Base-by-base conservation (phyloP, 2,797 vertebrate species). In the Brachyalestes nurse region DNA sequence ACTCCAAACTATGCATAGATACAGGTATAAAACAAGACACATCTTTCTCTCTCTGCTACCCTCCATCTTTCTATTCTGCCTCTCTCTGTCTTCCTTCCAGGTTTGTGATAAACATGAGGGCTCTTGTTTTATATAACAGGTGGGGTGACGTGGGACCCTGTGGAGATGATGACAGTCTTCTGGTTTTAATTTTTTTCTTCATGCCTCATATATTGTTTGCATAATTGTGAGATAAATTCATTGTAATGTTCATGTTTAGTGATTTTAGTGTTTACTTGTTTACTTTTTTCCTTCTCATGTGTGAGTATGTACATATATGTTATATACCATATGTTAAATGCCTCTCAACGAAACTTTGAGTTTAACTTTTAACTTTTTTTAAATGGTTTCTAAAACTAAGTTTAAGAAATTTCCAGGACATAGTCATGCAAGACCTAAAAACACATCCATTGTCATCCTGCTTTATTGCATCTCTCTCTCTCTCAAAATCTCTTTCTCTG, bases 11-110 rank as follows among this genome's bases (percentile, higher is more conserved):
- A 88, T 23, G 1, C 80, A 76, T 19, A 88, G 65, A 55, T 53
- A 83, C 47, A 81, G 49, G 12, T 57, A 58, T 66, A 53, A 49
- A 79, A 71, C 42, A n/a, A 75, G 2, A 69, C 58, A 65, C 89
- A 92, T 92, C 58, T 69, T 67, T 84, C 28, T 57, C 45, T 21
- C 17, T 79, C 25, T 2, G 71, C 82, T 25, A 81, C 4, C 21
- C 28, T 47, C 23, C 8, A 60, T 49, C 61, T 69, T 55, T 66
- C 75, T 55, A 51, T 72, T 64, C 19, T 21, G 38, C 17, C 69
- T 72, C 8, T 57, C 47, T 7, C 25, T 42, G 49, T 13, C 69
- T 23, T 7, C 47, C 25, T 60, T 7, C 21, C 40, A 25, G 60
- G 16, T 47, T 13, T 71, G 12, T 81, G 69, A 25, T 13, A 17